phyloP scores from a whole-genome alignment of 2,113 vertebrate species.

The Pseudorasbora parva region DNA sequence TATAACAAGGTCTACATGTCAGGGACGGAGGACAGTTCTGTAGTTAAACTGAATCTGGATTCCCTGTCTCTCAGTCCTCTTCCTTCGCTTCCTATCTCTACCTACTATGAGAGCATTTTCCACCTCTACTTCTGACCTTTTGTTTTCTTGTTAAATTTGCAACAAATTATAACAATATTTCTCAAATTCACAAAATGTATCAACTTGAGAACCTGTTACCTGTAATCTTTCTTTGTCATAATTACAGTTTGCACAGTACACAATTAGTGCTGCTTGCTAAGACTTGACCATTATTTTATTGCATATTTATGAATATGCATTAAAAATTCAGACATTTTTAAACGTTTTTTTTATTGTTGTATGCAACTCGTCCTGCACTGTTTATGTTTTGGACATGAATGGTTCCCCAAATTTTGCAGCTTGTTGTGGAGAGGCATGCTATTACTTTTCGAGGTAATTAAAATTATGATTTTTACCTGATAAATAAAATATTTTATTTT shows the following conservation, averaged over 20 bases:
- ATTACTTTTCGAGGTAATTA: background rate
- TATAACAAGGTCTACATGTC: conserved; percentile 69
- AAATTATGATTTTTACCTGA: background rate
- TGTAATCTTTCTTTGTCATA: background rate
- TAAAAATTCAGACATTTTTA: no score
- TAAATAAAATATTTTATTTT: no score
- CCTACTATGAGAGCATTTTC: conserved; percentile 74
- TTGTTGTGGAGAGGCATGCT: background rate
- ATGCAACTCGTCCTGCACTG: background rate
- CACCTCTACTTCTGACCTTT: conserved; percentile 70
- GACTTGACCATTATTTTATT: background rate
- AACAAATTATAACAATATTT: background rate
- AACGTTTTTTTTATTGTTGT: background rate
- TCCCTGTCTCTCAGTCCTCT: conserved; percentile 62
- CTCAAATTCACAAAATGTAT: background rate
- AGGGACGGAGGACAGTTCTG: conserved; percentile 65
- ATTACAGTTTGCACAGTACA: background rate
- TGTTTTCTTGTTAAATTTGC: background rate
- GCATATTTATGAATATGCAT: no score
- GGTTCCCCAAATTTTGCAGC: no score
- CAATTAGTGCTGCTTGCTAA: background rate
- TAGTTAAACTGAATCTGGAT: conserved; percentile 66
- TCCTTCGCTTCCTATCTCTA: conserved; percentile 70
- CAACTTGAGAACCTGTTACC: background rate
- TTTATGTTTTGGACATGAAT: background rate